Evolutionary conservation across 2,888 invertebrate species (phyloP).

Genomic region (Hypsopygia costalis): DNA sequence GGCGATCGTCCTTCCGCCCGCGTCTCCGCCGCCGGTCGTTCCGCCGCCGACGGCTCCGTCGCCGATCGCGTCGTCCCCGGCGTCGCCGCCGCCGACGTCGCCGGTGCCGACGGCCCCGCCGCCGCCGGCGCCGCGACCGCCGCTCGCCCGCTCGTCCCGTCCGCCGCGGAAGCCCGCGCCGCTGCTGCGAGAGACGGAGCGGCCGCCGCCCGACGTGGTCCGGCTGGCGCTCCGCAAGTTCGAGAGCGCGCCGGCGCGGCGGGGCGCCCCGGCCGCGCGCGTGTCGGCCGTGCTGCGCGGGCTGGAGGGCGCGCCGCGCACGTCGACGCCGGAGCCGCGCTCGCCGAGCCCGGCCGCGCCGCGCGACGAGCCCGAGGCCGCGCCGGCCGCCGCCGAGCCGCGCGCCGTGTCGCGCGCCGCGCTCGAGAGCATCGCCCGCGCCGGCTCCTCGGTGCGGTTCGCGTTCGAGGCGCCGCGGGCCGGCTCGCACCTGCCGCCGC

Average conservation of each 20-base stretch:
- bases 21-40: slow-evolving; percentile 74
- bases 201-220: slow-evolving; percentile 94
- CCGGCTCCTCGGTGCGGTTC: slow-evolving; percentile 84
- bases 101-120: slow-evolving; percentile 70
- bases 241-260: slow-evolving; percentile 83
- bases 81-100: slow-evolving; percentile 43
- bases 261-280: slow-evolving; percentile 74
- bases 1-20: slow-evolving; percentile 24
- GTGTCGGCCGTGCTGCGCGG: slow-evolving; percentile 59
- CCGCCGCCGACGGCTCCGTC: slow-evolving; percentile 43
- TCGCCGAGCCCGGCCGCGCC: slow-evolving; percentile 25
- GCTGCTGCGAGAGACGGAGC: slow-evolving; percentile 77
- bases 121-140: slow-evolving; percentile 35
- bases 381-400: slow-evolving; percentile 37
- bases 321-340: slow-evolving; percentile 54
- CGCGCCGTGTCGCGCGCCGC: slow-evolving; percentile 80
- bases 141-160: slow-evolving; percentile 72
- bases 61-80: slow-evolving; percentile 22
- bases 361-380: slow-evolving; percentile 35
- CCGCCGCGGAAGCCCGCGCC: slow-evolving; percentile 65
- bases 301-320: slow-evolving; percentile 47
- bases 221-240: slow-evolving; percentile 92
- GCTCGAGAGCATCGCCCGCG: slow-evolving; percentile 83
- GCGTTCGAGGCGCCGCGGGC: slow-evolving; percentile 68
- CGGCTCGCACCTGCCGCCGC: slow-evolving; percentile 57